phyloP scores from a whole-genome alignment of 1,140 invertebrate species.

The Drosophila simulans region DNA sequence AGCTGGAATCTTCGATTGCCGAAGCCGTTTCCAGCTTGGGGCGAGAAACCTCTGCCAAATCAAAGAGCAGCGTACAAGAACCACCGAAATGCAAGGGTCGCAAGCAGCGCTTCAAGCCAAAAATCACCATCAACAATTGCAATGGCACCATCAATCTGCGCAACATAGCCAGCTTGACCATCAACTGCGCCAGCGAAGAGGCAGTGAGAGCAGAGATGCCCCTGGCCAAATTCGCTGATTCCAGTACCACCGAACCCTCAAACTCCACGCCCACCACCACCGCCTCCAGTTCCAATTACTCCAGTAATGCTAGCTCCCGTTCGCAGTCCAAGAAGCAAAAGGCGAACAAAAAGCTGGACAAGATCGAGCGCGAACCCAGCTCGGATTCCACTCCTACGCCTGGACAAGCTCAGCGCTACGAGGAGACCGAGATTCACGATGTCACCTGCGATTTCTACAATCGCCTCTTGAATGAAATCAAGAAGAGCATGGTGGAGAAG shows the following conservation, averaged over 20 bases:
- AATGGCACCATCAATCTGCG: slow-evolving; percentile 82
- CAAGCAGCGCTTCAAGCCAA: slow-evolving; percentile 75
- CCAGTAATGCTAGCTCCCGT: slow-evolving; percentile 76
- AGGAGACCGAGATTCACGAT: slow-evolving; percentile 55
- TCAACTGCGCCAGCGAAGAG: slow-evolving; percentile 80
- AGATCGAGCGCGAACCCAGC: slow-evolving; percentile 4
- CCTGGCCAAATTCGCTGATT: slow-evolving; percentile 33
- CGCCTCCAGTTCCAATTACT: slow-evolving; percentile 71
- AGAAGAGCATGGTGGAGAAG: slow-evolving; percentile 75
- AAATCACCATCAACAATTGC: slow-evolving; percentile 84
- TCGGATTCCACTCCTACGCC: slow-evolving; percentile 29
- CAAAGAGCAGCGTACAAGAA: slow-evolving; percentile 34
- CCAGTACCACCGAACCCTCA: slow-evolving; percentile 31
- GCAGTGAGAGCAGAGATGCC: slow-evolving; percentile 70
- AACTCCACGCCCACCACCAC: slow-evolving; percentile 51
- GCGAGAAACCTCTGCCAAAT: slow-evolving; percentile 50
- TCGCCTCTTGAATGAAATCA: slow-evolving; percentile 79
- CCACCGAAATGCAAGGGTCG: slow-evolving; percentile 49
- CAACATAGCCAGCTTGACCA: slow-evolving; percentile 82
- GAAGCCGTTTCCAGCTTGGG: slow-evolving; percentile 77
- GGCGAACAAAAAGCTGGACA: slow-evolving; percentile 30
- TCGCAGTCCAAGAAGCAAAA: slow-evolving; percentile 78
- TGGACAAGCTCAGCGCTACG: slow-evolving; percentile 22
- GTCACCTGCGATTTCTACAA: slow-evolving; percentile 83
- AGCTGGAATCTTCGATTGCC: slow-evolving; percentile 79